These are phyloP conservation scores for Ceriagrion tenellum DNA, from an alignment of 2,888 invertebrate genomes.

Conservation along the genomic window DNA sequence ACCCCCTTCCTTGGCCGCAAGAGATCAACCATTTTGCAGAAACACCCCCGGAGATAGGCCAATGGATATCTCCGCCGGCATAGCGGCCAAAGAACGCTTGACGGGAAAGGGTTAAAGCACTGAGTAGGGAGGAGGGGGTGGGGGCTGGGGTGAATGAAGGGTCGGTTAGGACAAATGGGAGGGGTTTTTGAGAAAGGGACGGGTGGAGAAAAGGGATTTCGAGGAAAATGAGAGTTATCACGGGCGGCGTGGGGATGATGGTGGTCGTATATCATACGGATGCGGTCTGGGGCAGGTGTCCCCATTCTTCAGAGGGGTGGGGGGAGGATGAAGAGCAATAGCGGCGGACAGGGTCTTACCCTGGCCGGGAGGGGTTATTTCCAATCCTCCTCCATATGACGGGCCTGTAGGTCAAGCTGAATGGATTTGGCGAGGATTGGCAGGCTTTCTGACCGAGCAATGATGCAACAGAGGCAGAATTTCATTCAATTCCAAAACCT, in stretches of 20 bases:
- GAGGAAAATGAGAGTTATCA: slow-evolving; percentile 17
- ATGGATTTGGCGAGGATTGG: too few relatives aligned
- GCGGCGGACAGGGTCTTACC: not conserved
- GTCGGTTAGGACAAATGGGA: not conserved
- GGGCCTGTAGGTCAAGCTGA: too few relatives aligned
- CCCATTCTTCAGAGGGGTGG: not conserved
- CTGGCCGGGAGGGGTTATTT: too few relatives aligned
- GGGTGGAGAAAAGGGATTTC: not conserved
- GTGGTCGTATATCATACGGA: not conserved
- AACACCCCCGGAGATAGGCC: not conserved
- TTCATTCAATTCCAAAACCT: too few relatives aligned
- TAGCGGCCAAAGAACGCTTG: not conserved
- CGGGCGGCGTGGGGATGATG: not conserved
- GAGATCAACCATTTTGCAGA: not conserved
- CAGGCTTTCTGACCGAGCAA: too few relatives aligned
- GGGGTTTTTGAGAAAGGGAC: not conserved
- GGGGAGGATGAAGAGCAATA: not conserved
- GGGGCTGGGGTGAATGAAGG: not conserved
- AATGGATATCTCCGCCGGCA: not conserved
- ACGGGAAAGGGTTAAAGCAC: not conserved
- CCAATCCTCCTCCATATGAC: too few relatives aligned
- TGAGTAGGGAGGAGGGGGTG: not conserved
- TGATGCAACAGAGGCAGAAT: too few relatives aligned
- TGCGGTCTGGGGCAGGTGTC: not conserved
- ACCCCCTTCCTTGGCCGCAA: not conserved